These are phyloP conservation scores for Todiramphus chloris DNA, from an alignment of 2,113 vertebrate species.

Conservation along the genomic window DNA sequence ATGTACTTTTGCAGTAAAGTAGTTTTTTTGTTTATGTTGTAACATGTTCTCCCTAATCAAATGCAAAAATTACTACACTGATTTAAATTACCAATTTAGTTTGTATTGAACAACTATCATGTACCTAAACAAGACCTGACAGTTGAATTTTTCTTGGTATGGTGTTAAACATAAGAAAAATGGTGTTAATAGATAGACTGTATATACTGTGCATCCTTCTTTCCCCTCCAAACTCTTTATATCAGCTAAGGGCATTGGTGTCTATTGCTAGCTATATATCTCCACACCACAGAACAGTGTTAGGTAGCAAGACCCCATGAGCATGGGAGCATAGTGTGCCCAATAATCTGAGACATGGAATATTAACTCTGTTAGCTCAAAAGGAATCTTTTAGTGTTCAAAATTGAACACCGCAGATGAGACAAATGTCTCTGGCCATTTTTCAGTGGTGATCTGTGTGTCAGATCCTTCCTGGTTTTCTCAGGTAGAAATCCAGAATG, in stretches of 20 bases:
- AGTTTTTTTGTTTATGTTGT: slow-evolving; percentile 23
- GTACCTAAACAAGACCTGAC: slow-evolving; percentile 1
- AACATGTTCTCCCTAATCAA: slow-evolving; percentile 20
- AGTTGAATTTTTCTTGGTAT: neutral
- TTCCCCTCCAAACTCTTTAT: neutral
- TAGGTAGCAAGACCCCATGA: neutral
- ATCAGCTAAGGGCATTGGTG: neutral
- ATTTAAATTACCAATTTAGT: slow-evolving; percentile 31
- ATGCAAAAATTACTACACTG: slow-evolving; percentile 20
- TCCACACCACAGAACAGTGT: neutral
- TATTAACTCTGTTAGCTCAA: neutral
- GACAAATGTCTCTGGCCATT: neutral
- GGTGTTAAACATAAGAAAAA: neutral
- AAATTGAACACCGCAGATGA: neutral
- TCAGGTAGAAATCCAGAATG: neutral
- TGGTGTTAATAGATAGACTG: neutral
- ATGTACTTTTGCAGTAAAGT: slow-evolving; percentile 47
- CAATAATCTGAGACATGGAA: neutral
- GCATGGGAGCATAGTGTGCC: neutral
- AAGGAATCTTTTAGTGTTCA: neutral
- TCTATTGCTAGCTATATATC: neutral
- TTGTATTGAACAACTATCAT: slow-evolving; percentile 6
- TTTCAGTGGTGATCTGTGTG: neutral
- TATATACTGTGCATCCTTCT: neutral
- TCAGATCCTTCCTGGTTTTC: neutral